Conservation (phyloP, 2,797 vertebrate species). For the Clamator glandarius region DNA sequence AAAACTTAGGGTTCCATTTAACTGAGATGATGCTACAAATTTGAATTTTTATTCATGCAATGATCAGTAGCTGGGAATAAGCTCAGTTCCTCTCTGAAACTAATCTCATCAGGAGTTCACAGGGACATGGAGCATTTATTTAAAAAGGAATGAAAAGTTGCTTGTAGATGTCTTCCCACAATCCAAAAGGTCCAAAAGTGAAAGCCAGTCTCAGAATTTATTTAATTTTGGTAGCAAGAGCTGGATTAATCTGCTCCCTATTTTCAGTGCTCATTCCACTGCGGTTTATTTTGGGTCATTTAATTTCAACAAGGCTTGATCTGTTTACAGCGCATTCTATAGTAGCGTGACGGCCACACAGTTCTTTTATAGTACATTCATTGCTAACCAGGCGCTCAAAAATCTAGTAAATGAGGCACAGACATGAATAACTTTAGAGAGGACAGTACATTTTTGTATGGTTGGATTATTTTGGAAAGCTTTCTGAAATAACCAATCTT, state of each 20-base stretch:
- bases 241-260: constrained; percentile 11
- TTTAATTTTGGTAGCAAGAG: constrained; percentile 9
- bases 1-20: neutral
- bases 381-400: constrained; percentile 10
- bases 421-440: neutral
- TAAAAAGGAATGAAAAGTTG: neutral
- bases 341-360: neutral
- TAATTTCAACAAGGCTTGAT: constrained; percentile 65
- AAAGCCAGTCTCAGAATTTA: neutral
- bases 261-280: constrained; percentile 49
- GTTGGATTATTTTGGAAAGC: constrained; percentile 24
- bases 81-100: neutral
- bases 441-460: constrained; percentile 39
- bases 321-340: constrained; percentile 41
- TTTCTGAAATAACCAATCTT: constrained; percentile 49
- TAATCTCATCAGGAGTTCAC: neutral
- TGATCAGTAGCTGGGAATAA: neutral
- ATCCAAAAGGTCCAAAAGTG: neutral
- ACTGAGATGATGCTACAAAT: neutral
- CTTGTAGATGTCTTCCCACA: neutral
- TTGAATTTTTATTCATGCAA: neutral
- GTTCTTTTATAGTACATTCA: neutral
- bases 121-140: neutral
- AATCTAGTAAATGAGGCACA: constrained; percentile 31
- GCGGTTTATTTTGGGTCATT: constrained; percentile 66